Evolutionary conservation across 2,888 invertebrate genomes (phyloP), one percentile per base, ranked within the genome.

Genomic region (Argynnis bischoffii): DNA sequence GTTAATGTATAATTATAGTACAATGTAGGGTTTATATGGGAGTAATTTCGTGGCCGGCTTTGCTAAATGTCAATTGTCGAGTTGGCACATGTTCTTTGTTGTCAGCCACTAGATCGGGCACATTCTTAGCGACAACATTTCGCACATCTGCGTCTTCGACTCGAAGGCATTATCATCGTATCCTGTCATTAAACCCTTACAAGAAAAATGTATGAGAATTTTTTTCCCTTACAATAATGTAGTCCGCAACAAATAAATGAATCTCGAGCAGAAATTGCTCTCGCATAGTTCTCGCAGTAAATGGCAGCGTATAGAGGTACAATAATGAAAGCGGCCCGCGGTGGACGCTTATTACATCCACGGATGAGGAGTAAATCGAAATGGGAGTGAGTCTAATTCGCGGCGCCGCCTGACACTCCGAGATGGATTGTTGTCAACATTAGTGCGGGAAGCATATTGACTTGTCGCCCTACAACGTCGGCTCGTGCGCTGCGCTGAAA

Each of bases 381-480:
- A 90, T 89, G 89, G 88, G 88, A 90, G 86, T 87, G 89, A 87
- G 86, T 84, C 84, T 88, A 85, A 91, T 89, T 87, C 89, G 84
- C 89, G 89, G 87, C 89, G 89, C 87, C 88, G 86, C 78, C 81
- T 87, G 90, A 90, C 90, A 89, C 85, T 79, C 78, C 81, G 87
- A 90, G 91, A 91, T 90, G 86, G 88, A 91, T 91, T 87, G 86
- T 90, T 87, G 90, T 89, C 90, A 90, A 90, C 90, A 90, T 88
- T 90, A 90, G 86, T 88, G 89, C 89, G 88, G 86, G 87, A 86
- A 75, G 86, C 88, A 87, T 86, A 88, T 88, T 87, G 88, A 88
- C 88, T 89, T 87, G 89, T 82, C 86, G 85, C 84, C 82, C 83
- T 80, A 79, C 82, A 82, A 82, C 78, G 70, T 65, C 71, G 57